Evolutionary conservation across 2,888 invertebrate genomes (phyloP).

Genomic region (Lasioglossum zephyrum): DNA sequence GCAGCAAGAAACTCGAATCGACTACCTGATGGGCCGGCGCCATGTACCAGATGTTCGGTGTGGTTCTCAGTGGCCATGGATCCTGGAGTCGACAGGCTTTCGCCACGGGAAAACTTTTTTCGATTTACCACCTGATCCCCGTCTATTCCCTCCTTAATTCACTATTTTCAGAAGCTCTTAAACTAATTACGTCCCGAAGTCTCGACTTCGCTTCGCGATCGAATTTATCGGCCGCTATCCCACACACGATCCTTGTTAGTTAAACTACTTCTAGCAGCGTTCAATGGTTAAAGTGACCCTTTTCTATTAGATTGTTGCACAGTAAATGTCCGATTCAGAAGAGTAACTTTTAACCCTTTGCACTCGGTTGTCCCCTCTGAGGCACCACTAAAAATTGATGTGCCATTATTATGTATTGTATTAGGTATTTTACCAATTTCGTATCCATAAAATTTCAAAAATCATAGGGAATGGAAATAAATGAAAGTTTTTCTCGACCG

Average conservation of each 20-base stretch:
- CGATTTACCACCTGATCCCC: slow-evolving; percentile 61
- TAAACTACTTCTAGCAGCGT: neutral
- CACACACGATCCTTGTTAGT: neutral
- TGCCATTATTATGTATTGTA: too few species aligned
- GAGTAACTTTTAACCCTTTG: neutral
- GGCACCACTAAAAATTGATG: too few species aligned
- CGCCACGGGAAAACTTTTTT: slow-evolving; percentile 60
- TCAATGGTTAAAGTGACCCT: neutral
- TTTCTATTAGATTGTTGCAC: neutral
- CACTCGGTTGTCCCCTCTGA: too few species aligned
- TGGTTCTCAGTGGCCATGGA: slow-evolving; percentile 58
- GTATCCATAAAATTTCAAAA: too few species aligned
- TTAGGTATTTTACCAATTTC: too few species aligned
- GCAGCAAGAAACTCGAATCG: slow-evolving; percentile 71
- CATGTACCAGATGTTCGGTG: slow-evolving; percentile 70
- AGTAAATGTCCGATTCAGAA: neutral
- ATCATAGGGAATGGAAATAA: too few species aligned
- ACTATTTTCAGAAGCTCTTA: slow-evolving; percentile 44
- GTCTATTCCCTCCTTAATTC: slow-evolving; percentile 35
- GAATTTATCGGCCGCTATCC: neutral
- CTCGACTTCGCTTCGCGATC: neutral
- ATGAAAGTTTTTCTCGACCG: too few species aligned
- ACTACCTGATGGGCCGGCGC: slow-evolving; percentile 66
- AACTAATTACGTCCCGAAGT: neutral
- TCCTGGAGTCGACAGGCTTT: slow-evolving; percentile 66